Conservation (phyloP, 2,888 invertebrate genomes). For the Epinotia demarniana region DNA sequence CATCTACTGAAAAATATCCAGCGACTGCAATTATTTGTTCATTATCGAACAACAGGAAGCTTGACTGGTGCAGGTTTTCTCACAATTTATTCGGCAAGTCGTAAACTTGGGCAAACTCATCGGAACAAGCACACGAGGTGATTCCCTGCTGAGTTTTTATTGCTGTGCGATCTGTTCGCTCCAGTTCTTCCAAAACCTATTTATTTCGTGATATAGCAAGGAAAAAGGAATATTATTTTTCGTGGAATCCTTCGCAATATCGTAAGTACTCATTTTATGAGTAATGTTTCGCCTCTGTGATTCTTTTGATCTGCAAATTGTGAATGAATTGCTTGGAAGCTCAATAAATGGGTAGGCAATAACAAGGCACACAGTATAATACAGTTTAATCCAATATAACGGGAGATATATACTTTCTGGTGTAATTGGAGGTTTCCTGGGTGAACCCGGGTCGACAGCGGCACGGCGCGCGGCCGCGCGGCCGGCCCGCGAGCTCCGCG, state of each 20-base stretch:
- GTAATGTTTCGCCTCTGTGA: not conserved
- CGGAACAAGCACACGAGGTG: conserved; percentile 31
- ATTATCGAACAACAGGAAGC: conserved; percentile 2
- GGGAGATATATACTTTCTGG: not conserved
- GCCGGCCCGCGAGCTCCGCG: conserved; percentile 52
- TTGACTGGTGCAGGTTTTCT: conserved; percentile 17
- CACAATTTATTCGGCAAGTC: conserved; percentile 24
- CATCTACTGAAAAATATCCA: not conserved
- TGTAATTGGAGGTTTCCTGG: not conserved
- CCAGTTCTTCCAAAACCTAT: conserved; percentile 30
- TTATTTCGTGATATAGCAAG: conserved; percentile 20
- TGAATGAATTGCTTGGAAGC: too few species aligned
- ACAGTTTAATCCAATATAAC: too few species aligned
- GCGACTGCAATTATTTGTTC: not conserved
- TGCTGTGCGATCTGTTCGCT: conserved; percentile 34
- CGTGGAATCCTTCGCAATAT: not conserved
- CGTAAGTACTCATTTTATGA: not conserved
- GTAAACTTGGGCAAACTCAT: conserved; percentile 31
- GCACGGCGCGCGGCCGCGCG: conserved; percentile 54
- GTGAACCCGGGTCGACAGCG: conserved; percentile 71
- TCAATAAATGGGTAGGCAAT: too few species aligned
- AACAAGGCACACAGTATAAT: too few species aligned
- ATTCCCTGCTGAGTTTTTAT: conserved; percentile 39
- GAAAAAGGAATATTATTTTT: conserved; percentile 15
- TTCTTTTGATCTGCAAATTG: not conserved